Base-by-base conservation (phyloP, 2,797 vertebrate genomes). In the Decapterus maruadsi region DNA sequence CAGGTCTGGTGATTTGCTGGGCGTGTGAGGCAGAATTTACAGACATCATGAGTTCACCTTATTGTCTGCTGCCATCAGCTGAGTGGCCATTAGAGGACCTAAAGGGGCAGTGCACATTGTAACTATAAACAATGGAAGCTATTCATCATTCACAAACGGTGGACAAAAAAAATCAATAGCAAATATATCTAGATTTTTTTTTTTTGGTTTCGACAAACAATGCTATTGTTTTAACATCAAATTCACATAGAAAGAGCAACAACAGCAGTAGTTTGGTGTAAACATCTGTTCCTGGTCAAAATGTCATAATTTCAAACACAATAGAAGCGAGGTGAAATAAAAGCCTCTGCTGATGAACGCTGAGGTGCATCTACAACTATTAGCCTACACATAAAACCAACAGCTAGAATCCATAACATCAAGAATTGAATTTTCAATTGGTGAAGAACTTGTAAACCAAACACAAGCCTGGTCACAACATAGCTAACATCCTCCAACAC, bases 1-100 rank as follows among this genome's bases (percentile, higher is more conserved):
- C 90, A 86, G 75, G 75, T 89, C 72, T 34, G 43, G 72, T 93
- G 90, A 92, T 90, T 92, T 92, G 87, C 81, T 70, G 78, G 63
- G 59, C 19, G 2, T 83, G 81, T 85, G 75, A 89, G 70, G 67
- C 72, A 65, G 77, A 85, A 91, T 91, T 89, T 93, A 90, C 71
- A 10, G 82, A 46, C 71, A 48, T 85, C 70, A 50, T 62, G 64
- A 86, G 74, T 76, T 65, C 58, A 82, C 77, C 80, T 85, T 86
- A 84, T 73, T 86, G 87, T 84, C 73, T 84, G 68, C 76, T 63
- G 68, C 80, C 84, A 90, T 87, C 81, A 86, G 75, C 78, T 87
- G 78, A 88, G 85, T 89, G 84, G 79, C 84, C 82, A 89, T 91
- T 87, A 88, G 78, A 78, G 61, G 77, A 86, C 75, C 72, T 81